phyloP scores from a whole-genome alignment of 2,888 invertebrate genomes.

The Antheraea yamamai region DNA sequence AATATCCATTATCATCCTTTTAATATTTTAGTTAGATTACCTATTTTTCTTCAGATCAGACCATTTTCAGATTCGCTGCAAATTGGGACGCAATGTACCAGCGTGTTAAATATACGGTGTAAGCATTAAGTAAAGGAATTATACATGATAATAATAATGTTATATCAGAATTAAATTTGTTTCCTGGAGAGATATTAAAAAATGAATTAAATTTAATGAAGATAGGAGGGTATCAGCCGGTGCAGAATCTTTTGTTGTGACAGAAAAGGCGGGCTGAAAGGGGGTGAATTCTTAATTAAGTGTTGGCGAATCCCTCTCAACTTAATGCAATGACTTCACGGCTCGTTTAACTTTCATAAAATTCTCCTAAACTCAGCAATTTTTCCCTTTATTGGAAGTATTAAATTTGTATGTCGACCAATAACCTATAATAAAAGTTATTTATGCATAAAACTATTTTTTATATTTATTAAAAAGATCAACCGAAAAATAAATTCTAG shows the following conservation, averaged over 20 bases:
- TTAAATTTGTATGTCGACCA: slow-evolving; percentile 53
- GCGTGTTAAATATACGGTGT: background rate
- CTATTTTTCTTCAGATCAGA: no score
- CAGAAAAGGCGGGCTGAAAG: slow-evolving; percentile 53
- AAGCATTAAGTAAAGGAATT: background rate
- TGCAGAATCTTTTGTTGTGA: slow-evolving; percentile 75
- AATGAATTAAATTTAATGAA: slow-evolving; percentile 73
- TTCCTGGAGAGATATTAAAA: slow-evolving; percentile 53
- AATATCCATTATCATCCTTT: background rate
- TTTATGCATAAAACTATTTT: no score
- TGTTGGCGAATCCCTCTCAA: slow-evolving; percentile 75
- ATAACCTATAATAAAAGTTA: background rate
- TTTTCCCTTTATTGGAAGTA: slow-evolving; percentile 68
- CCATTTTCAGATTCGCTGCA: no score
- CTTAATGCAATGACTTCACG: slow-evolving; percentile 80
- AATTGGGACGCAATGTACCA: background rate
- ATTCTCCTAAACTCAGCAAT: slow-evolving; percentile 76
- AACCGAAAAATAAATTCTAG: no score
- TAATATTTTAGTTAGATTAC: no score
- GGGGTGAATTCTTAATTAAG: slow-evolving; percentile 80
- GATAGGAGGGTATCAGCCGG: slow-evolving; percentile 57
- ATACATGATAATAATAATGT: background rate
- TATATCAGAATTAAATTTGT: background rate
- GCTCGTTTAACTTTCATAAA: slow-evolving; percentile 80
- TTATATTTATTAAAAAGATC: no score